phyloP scores from a whole-genome alignment of 2,113 vertebrate genomes.

The Dicentrarchus labrax region DNA sequence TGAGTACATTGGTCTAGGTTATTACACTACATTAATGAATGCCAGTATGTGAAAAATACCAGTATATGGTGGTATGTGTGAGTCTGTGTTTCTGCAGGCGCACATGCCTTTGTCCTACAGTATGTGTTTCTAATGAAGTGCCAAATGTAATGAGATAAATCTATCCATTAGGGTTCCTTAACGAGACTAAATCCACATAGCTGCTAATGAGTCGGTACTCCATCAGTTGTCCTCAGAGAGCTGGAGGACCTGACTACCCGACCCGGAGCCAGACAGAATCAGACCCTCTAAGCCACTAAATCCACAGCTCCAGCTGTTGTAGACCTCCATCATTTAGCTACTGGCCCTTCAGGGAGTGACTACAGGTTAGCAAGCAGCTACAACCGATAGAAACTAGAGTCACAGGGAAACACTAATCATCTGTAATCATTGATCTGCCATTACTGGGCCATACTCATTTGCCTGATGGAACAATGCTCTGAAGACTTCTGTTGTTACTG shows the following conservation, averaged over 20 bases:
- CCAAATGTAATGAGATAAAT: conserved; percentile 82
- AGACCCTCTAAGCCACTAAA: conserved; percentile 65
- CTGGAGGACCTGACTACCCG: conserved; percentile 49
- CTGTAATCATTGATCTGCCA: conserved; percentile 66
- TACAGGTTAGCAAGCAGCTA: conserved; percentile 56
- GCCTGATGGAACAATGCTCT: conserved; percentile 60
- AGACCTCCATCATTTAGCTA: conserved; percentile 61
- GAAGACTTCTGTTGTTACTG: conserved; percentile 31
- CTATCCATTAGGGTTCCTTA: conserved; percentile 80
- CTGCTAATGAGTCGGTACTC: conserved; percentile 80
- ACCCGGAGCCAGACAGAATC: conserved; percentile 60
- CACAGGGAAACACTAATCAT: conserved; percentile 64
- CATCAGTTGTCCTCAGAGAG: conserved; percentile 71
- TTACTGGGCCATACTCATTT: conserved; percentile 58
- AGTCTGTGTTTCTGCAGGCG: conserved; percentile 29
- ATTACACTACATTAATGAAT: conserved; percentile 38
- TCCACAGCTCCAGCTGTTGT: conserved; percentile 73
- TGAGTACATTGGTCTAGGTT: background rate
- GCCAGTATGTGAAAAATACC: conserved; percentile 20
- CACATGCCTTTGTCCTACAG: conserved; percentile 44
- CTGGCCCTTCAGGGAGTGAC: conserved; percentile 57
- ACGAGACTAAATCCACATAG: conserved; percentile 79
- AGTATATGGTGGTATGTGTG: background rate
- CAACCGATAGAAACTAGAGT: conserved; percentile 44
- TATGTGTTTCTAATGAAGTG: conserved; percentile 73